Evolutionary conservation across 2,888 invertebrate genomes (phyloP).

Genomic region (Nomada fabriciana): DNA sequence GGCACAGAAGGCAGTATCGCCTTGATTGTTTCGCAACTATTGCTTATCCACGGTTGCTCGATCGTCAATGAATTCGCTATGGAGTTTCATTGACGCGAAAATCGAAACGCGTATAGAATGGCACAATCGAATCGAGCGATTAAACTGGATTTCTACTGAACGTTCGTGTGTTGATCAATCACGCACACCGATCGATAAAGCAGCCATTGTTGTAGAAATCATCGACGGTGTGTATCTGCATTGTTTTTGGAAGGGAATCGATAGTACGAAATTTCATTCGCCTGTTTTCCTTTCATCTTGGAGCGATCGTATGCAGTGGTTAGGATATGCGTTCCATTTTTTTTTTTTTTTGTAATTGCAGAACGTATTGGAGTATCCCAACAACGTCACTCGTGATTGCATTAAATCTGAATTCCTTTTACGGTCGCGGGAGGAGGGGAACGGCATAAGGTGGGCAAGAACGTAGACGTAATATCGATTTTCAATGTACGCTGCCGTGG

Average conservation of each 20-base stretch:
- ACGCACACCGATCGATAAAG: constrained; percentile 10
- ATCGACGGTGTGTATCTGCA: neutral
- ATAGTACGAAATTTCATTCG: neutral
- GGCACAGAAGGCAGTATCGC: neutral
- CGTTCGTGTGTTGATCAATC: neutral
- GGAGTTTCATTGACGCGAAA: constrained; percentile 11
- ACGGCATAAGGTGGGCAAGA: neutral
- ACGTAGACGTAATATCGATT: constrained; percentile 28
- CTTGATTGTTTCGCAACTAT: neutral
- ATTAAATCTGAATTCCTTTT: constrained; percentile 47
- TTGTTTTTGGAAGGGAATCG: neutral
- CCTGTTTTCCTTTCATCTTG: neutral
- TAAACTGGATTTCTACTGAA: constrained; percentile 3
- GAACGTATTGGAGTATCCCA: neutral
- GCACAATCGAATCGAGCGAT: constrained; percentile 28
- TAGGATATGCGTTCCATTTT: neutral
- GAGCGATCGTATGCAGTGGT: neutral
- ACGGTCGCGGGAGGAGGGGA: neutral
- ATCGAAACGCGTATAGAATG: neutral
- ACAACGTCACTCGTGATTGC: constrained; percentile 18
- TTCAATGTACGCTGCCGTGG: constrained; percentile 25
- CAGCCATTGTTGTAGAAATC: neutral
- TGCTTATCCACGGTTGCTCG: constrained; percentile 2
- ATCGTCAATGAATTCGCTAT: constrained; percentile 3
- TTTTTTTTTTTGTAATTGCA: constrained; percentile 6